A percentile compares a stretch with the other conserved stretches of the same genome.
These are phyloP conservation scores for Drosophila mojavensis DNA, from an alignment of 1,140 invertebrate species.

Conservation along the genomic window DNA sequence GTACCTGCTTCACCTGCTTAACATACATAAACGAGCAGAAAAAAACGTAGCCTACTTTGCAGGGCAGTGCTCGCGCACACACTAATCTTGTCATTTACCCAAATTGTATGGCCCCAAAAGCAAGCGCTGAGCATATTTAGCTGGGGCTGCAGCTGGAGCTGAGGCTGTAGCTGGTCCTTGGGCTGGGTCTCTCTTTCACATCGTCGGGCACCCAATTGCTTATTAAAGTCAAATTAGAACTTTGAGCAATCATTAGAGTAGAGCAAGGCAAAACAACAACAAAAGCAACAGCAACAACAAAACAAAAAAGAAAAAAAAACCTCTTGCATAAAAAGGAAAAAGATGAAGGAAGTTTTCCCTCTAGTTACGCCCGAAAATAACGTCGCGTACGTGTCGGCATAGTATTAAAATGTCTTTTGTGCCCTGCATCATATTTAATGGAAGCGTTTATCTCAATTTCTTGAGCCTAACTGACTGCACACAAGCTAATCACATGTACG, in stretches of 20 bases:
- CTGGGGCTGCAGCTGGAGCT: too few relatives aligned
- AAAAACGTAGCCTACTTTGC: conserved; percentile 29
- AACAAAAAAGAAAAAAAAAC: conserved; percentile 2
- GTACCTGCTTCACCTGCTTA: not conserved
- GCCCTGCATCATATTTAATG: conserved; percentile 72
- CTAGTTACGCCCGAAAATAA: conserved; percentile 20
- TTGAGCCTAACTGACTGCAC: conserved; percentile 73
- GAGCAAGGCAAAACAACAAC: not conserved
- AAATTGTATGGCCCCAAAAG: conserved; percentile 9
- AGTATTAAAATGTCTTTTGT: conserved; percentile 73
- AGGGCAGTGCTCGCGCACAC: not conserved
- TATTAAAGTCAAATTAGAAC: conserved; percentile 71
- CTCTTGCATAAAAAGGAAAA: not conserved
- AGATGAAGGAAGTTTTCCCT: not conserved
- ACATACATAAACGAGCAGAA: not conserved
- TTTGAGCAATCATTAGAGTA: conserved; percentile 55
- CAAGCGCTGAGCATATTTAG: not conserved
- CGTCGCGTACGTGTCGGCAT: conserved; percentile 33
- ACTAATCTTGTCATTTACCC: conserved; percentile 10
- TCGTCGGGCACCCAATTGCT: conserved; percentile 60
- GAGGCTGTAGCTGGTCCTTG: not conserved
- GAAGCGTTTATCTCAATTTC: conserved; percentile 72
- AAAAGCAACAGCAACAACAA: not conserved
- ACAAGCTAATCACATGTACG: conserved; percentile 72
- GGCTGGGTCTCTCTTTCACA: conserved; percentile 16